Evolutionary conservation across 2,113 vertebrate genomes (phyloP).

Genomic region (Ciconia stormi): DNA sequence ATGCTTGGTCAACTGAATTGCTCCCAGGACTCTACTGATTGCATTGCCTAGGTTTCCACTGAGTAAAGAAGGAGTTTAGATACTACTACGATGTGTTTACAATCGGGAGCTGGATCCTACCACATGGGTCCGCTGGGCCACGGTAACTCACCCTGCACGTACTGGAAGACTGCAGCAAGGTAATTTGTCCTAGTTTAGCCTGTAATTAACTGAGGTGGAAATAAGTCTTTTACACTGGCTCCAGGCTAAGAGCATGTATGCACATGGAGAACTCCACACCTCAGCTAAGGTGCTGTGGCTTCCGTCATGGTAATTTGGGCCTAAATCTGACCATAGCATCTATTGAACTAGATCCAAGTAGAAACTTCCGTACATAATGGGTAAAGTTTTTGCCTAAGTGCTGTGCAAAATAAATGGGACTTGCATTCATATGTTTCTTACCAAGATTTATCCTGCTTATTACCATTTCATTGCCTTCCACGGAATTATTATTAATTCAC

Average conservation of each 20-base stretch:
- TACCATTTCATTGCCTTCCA: not conserved
- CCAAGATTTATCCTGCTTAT: not conserved
- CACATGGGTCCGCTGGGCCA: not conserved
- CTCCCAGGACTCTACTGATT: not conserved
- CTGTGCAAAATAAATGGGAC: not conserved
- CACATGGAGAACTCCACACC: not conserved
- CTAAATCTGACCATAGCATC: not conserved
- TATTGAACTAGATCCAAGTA: not conserved
- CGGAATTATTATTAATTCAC: slow-evolving; percentile 17
- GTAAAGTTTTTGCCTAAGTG: not conserved
- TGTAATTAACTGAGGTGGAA: not conserved
- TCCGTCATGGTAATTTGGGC: not conserved
- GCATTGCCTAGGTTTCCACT: not conserved
- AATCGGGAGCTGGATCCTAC: not conserved
- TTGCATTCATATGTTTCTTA: not conserved
- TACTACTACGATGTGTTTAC: not conserved
- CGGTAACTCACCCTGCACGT: not conserved
- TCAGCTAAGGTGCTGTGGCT: not conserved
- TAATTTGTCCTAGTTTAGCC: not conserved
- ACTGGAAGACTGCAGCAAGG: not conserved
- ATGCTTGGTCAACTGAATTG: not conserved
- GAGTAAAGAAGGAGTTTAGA: not conserved
- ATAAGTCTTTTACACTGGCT: not conserved
- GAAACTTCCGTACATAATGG: not conserved
- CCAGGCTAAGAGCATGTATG: not conserved